Percentiles rank a stretch among this genome's conserved stretches.
Evolutionary conservation across 2,888 invertebrate genomes (phyloP).

Genomic region (Orchesella flavescens): DNA sequence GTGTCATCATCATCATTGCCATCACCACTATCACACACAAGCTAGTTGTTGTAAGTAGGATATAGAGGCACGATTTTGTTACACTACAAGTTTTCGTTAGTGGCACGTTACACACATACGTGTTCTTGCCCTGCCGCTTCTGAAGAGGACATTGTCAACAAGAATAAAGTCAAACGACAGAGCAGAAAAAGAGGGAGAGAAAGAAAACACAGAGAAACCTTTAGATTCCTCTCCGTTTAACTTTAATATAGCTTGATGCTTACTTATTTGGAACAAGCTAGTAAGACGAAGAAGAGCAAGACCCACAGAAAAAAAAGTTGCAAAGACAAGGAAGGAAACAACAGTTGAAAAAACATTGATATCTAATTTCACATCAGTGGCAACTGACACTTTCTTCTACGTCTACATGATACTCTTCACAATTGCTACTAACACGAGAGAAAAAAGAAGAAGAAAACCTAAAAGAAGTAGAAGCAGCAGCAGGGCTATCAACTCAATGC

Average conservation of each 20-base stretch:
- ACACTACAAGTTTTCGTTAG: too few relatives aligned
- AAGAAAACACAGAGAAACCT: constrained; percentile 18
- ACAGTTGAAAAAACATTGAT: constrained; percentile 39
- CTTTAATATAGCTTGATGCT: not conserved
- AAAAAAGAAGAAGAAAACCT: not conserved
- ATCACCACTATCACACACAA: not conserved
- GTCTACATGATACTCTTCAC: not conserved
- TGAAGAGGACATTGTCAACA: constrained; percentile 38
- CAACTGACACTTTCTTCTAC: constrained; percentile 53
- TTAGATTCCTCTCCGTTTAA: constrained; percentile 22
- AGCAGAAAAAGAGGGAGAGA: not conserved
- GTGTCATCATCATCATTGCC: constrained; percentile 46
- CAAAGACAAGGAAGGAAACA: constrained; percentile 15
- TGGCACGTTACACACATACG: too few relatives aligned
- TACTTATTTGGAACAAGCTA: constrained; percentile 23
- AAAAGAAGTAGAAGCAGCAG: not conserved
- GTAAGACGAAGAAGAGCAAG: not conserved
- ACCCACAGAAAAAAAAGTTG: constrained; percentile 7
- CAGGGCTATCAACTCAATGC: not conserved
- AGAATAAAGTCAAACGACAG: constrained; percentile 1
- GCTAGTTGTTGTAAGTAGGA: constrained; percentile 1
- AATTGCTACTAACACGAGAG: not conserved
- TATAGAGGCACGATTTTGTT: too few relatives aligned
- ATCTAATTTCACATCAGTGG: constrained; percentile 58
- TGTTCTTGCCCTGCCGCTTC: constrained; percentile 13